These are phyloP conservation scores for Danaus chrysippus DNA, from an alignment of 2,888 invertebrate species.

Conservation along the genomic window DNA sequence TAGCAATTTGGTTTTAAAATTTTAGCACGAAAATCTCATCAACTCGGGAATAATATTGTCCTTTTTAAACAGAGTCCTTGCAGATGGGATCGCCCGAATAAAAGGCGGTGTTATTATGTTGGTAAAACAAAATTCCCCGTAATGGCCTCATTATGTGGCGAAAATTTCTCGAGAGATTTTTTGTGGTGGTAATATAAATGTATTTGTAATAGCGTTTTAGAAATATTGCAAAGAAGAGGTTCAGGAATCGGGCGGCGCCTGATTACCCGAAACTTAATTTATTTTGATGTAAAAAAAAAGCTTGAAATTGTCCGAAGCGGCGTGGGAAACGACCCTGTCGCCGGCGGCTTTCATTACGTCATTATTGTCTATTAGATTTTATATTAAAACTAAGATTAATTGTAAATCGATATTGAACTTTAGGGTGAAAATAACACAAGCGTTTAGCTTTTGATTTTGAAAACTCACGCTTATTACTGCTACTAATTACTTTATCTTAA, in stretches of 20 bases:
- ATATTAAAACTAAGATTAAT: conserved; percentile 75
- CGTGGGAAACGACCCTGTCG: conserved; percentile 78
- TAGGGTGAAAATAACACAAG: conserved; percentile 40
- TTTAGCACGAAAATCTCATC: conserved; percentile 78
- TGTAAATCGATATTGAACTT: conserved; percentile 68
- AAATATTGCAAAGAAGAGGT: conserved; percentile 76
- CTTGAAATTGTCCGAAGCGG: conserved; percentile 66
- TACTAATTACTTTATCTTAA: too few species aligned
- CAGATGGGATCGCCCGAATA: conserved; percentile 67
- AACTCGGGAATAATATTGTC: conserved; percentile 73
- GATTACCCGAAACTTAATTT: conserved; percentile 78
- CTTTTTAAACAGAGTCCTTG: conserved; percentile 71
- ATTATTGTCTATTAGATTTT: conserved; percentile 78
- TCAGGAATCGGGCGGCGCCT: conserved; percentile 69
- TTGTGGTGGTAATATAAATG: conserved; percentile 77
- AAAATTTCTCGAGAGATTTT: conserved; percentile 77
- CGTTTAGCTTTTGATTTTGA: too few species aligned
- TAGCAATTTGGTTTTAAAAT: conserved; percentile 70
- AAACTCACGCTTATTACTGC: too few species aligned
- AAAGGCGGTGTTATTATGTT: conserved; percentile 78
- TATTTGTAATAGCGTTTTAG: conserved; percentile 79
- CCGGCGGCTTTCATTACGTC: conserved; percentile 77
- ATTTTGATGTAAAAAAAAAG: conserved; percentile 70
- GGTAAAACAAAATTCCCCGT: conserved; percentile 78
- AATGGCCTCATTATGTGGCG: conserved; percentile 79